phyloP scores from a whole-genome alignment of 2,797 vertebrate genomes.

The Sebastolobus alascanus region DNA sequence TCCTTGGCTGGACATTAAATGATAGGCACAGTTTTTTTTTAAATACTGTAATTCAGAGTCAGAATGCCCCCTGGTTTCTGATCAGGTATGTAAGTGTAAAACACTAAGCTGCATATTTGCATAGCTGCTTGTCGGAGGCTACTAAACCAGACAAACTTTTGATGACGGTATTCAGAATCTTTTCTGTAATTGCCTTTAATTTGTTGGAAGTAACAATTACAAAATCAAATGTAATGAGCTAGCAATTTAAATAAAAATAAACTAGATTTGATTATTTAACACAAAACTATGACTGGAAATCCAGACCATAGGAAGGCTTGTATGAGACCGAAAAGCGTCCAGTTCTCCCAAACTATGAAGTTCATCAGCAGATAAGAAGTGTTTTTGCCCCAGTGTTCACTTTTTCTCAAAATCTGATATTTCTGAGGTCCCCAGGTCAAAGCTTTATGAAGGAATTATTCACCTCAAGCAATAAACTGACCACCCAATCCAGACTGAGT shows the following conservation, averaged over 20 bases:
- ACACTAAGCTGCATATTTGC: slow-evolving; percentile 2
- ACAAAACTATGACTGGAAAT: neutral
- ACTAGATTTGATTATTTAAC: neutral
- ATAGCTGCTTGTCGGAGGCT: neutral
- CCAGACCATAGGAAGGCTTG: neutral
- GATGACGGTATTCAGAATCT: neutral
- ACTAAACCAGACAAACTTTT: neutral
- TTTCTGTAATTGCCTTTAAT: neutral
- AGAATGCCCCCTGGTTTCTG: neutral
- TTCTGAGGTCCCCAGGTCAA: slow-evolving; percentile 20
- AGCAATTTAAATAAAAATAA: neutral
- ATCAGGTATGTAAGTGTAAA: neutral
- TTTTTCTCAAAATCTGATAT: slow-evolving; percentile 58
- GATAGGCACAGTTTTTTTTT: neutral
- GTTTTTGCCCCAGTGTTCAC: slow-evolving; percentile 10
- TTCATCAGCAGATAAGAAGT: slow-evolving; percentile 30
- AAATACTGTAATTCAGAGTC: neutral
- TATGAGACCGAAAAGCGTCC: neutral
- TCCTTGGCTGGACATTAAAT: neutral
- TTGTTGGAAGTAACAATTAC: neutral
- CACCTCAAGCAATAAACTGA: slow-evolving; percentile 63
- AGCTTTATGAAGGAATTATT: slow-evolving; percentile 61
- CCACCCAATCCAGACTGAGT: slow-evolving; percentile 49
- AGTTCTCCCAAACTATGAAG: neutral
- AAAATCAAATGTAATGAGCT: neutral